Evolutionary conservation across 1,140 invertebrate genomes (phyloP), one percentile per base, ranked within the genome.

Genomic region (Forficula auricularia): DNA sequence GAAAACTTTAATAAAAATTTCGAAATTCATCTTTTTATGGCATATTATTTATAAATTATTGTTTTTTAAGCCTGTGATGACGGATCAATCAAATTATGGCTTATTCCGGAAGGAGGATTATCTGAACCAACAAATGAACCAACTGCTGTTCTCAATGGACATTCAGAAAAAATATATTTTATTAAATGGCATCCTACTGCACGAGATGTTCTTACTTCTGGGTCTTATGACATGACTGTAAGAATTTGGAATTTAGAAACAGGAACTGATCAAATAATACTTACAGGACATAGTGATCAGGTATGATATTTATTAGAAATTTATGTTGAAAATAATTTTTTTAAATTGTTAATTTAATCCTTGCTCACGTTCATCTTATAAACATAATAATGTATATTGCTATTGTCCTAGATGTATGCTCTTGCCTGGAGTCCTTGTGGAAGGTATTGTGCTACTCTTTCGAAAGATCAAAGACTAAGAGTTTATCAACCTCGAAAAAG

Each of bases 361-460:
- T n/a, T n/a, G n/a, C n/a, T n/a, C n/a, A n/a, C n/a, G n/a, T n/a
- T n/a, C n/a, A n/a, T 9, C 31, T 32, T 32, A 32, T 32, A 32
- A 32, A 9, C 31, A 32, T 32, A 32, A 32, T 32, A 32, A 9
- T 9, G 9, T 32, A 9, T 32, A 32, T 32, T 32, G 9, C 31
- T 32, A 32, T 32, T 30, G 45, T 52, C 55, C n/a, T 57, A 74
- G 68, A 87, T 94, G 57, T 92, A 91, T 48, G 79, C 82, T 45
- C 68, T 88, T 38, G 79, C 82, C 6, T 96, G 90, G 90, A 91
- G 86, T 45, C 81, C 81, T 0, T 86, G 85, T 56, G 89, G 90
- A 1, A 72, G 72, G 7, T 77, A 72, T 54, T 69, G 88, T 33
- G 84, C 86, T 7, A 90, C 82, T 3, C 75, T 87, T 0, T 86